phyloP scores from a whole-genome alignment of 2,888 invertebrate species.

The Melieria crassipennis region DNA sequence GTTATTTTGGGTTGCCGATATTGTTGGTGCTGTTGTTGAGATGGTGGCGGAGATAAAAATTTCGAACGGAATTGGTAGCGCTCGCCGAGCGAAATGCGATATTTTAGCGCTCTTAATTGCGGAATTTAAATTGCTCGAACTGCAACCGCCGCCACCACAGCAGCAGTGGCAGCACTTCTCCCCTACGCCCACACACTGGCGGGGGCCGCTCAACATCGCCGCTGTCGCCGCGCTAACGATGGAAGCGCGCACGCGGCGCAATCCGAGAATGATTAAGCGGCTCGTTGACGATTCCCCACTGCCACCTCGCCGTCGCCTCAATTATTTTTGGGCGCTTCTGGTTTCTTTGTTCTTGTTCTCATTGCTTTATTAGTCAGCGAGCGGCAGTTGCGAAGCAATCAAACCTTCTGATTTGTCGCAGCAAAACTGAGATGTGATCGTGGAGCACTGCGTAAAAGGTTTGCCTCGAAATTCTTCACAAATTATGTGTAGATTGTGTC shows the following conservation, averaged over 20 bases:
- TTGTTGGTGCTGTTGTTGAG: neutral
- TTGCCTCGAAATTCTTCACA: too few relatives aligned
- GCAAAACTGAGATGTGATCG: too few relatives aligned
- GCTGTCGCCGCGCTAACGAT: neutral
- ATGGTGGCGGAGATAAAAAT: constrained; percentile 33
- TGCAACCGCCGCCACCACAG: constrained; percentile 2
- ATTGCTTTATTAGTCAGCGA: too few relatives aligned
- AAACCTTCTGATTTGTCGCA: too few relatives aligned
- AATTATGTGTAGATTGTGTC: too few relatives aligned
- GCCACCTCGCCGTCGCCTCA: too few relatives aligned
- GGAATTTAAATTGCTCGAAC: constrained; percentile 38
- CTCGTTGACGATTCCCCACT: too few relatives aligned
- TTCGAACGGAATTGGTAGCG: constrained; percentile 37
- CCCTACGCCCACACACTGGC: constrained; percentile 7
- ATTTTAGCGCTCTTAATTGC: constrained; percentile 36
- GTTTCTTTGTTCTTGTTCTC: too few relatives aligned
- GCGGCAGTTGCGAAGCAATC: too few relatives aligned
- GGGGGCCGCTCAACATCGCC: neutral
- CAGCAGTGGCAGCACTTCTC: neutral
- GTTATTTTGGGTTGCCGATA: neutral
- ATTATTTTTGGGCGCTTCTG: too few relatives aligned
- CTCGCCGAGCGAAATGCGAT: constrained; percentile 31
- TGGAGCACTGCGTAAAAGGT: too few relatives aligned
- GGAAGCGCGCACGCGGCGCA: neutral
- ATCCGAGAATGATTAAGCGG: constrained; percentile 12